Evolutionary conservation across 1,140 invertebrate genomes (phyloP).

Genomic region (Lucilia sericata): DNA sequence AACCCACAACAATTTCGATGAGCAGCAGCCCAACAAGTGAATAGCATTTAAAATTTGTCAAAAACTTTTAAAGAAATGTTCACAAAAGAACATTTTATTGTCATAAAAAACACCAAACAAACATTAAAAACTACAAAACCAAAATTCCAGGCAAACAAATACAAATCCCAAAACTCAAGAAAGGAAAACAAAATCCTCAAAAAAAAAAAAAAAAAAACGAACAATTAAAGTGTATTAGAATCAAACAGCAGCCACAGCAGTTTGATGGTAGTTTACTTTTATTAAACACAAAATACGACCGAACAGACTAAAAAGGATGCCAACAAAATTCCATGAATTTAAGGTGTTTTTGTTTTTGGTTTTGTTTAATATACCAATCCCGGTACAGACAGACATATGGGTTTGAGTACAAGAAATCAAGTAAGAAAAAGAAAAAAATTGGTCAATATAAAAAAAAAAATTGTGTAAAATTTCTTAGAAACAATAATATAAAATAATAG

Average conservation of each 20-base stretch:
- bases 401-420: background rate
- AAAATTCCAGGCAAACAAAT: background rate
- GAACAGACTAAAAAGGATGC: background rate
- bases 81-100: background rate
- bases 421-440: background rate
- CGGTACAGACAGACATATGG: too few relatives aligned
- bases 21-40: background rate
- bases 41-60: conserved; percentile 7
- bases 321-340: conserved; percentile 1
- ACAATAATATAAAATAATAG: background rate
- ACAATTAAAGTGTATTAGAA: background rate
- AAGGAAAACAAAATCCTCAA: background rate
- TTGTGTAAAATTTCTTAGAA: background rate
- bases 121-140: background rate
- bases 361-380: too few relatives aligned
- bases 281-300: background rate
- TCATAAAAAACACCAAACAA: background rate
- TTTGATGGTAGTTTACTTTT: background rate
- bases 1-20: too few relatives aligned
- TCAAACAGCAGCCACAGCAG: background rate
- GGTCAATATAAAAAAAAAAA: background rate
- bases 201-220: background rate
- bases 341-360: background rate
- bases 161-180: background rate
- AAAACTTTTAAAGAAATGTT: background rate